phyloP scores from a whole-genome alignment of 2,113 vertebrate species.

The Macaca mulatta region DNA sequence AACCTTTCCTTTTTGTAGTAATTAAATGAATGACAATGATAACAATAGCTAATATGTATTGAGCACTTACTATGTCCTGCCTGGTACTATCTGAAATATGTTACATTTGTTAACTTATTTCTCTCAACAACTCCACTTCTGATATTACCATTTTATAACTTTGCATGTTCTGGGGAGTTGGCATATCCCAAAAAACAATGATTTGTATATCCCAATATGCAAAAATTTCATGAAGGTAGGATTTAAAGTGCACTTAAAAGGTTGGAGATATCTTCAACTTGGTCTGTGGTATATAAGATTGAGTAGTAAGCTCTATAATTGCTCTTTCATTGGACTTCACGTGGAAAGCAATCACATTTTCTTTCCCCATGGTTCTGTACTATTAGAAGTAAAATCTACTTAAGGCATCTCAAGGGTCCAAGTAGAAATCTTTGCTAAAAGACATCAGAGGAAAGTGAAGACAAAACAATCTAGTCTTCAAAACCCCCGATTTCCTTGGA shows the following conservation, averaged over 20 bases:
- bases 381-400: slow-evolving; percentile 53
- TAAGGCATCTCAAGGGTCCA: slow-evolving; percentile 43
- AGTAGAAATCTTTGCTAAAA: slow-evolving; percentile 50
- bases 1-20: neutral
- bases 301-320: slow-evolving; percentile 9
- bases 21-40: slow-evolving; percentile 26
- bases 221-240: neutral
- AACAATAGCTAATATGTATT: neutral
- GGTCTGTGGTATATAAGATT: neutral
- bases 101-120: neutral
- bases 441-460: slow-evolving; percentile 36
- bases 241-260: neutral
- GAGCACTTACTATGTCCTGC: neutral
- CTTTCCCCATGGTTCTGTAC: neutral
- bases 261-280: neutral
- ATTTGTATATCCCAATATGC: neutral
- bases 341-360: slow-evolving; percentile 50
- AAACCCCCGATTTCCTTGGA: slow-evolving; percentile 42
- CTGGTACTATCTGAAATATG: neutral
- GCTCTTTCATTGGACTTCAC: slow-evolving; percentile 27
- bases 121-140: neutral
- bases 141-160: neutral
- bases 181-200: neutral
- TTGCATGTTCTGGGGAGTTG: neutral
- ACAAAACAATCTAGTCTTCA: slow-evolving; percentile 28